Evolutionary conservation across 2,888 invertebrate species (phyloP), one percentile per base, ranked within the genome.

Genomic region (Siphlonurus alternatus): DNA sequence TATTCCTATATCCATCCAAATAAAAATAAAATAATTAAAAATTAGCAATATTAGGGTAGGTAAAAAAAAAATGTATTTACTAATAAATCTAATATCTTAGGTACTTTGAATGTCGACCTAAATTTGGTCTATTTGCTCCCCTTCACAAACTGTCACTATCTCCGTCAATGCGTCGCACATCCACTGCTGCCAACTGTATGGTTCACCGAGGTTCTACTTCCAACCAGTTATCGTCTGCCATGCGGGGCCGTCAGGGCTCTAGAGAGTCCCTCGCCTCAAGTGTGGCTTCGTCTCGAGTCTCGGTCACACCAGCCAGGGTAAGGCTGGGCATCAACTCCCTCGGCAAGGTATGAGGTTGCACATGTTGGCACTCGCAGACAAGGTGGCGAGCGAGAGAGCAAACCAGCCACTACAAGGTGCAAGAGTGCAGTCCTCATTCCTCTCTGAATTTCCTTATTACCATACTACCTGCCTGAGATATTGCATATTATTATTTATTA

Each of bases 91-190:
- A 60, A 60, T 68, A 72, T 78, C 78, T 53, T 77, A 93, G 96
- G 78, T 98, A 98, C 79, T 98, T 98, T 78, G 87, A 89, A 69
- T 98, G 97, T 76, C 83, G 85, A 67, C 87, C 90, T 53, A 87
- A 89, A 73, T 90, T 88, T 77, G 98, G 98, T 1, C 80, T 98
- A 66, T 98, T 98, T 78, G 93, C 95, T 23, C 95, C 96, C 1
- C 79, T 89, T 65, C 84, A 88, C 72, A 97, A 97, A 80, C 91
- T 97, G 68, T 86, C 88, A 70, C 84, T 87, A 67, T 90, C 92
- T 59, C 93, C 92, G 25, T 86, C 88, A 63, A 87, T 81, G 75
- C 79, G 83, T 70, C 82, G 82, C 72, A 83, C 82, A 2, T 64
- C 65, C 20, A 64, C 68, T 15, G 53, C 67, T 60, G 81, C 80